Base-by-base conservation (phyloP, 2,888 invertebrate species). In the Gasteruption jaculator region DNA sequence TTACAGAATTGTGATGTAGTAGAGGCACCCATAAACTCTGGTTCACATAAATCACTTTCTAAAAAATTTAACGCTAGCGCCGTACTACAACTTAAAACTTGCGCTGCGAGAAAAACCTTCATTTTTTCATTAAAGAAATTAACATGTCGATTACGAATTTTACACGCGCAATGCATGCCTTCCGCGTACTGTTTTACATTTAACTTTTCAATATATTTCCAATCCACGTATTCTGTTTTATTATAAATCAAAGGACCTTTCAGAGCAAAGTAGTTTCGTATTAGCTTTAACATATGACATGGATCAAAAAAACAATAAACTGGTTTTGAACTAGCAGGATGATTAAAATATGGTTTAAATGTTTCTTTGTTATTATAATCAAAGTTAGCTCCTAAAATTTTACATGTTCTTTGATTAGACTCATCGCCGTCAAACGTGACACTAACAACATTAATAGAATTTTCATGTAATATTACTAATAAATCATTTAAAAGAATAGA, bases 81-180 rank as follows among this genome's bases (percentile, higher is more conserved):
- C 6, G 50, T 46, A 38, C 53, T 54, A 10, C 14, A n/a, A 48
- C 54, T 56, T 6, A 54, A 43, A 7, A 49, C 49, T 47, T 58
- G 55, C 3, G 48, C 46, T 7, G 54, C 57, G 20, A 52, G 32
- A 21, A 36, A 46, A 3, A 53, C 50, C 26, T 54, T 56, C 54
- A 56, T 57, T 44, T 57, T 57, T 36, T 57, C 51, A 11, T 43
- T 46, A 2, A 32, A 11, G 27, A 41, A 51, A 22, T 52, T 29
- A 2, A 56, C 38, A 29, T 56, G 53, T 21, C 48, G 22, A 26
- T 45, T 46, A 12, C 38, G 45, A 16, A 59, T 29, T 50, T 58
- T 57, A 15, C 43, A 53, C 11, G 48, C 52, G 15, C 49, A 44
- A 30, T 56, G 53, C 16, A 57, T 27, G 11, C 43, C 48, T 47